Base-by-base conservation (phyloP, 2,797 vertebrate genomes). In the Borostomias antarcticus region DNA sequence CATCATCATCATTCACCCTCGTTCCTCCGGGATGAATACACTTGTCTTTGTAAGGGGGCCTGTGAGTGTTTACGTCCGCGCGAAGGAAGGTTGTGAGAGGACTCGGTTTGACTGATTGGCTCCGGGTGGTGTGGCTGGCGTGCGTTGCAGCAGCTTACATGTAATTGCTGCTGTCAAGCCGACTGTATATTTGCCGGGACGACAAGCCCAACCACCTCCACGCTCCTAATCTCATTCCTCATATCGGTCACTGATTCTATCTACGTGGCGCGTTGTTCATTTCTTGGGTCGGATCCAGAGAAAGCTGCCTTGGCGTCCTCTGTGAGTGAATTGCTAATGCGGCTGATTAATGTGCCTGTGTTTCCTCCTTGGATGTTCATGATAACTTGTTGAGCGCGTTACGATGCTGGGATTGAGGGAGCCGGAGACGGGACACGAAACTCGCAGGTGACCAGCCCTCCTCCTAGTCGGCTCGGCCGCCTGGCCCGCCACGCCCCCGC, bases 201-300 rank as follows among this genome's bases (percentile, higher is more conserved):
- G 80, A 82, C 75, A 40, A 73, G 62, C 79, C 75, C 79, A 72
- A n/a, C 67, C 79, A 80, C 82, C 84, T 82, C 82, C 86, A 80
- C 77, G 79, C 80, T 78, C 76, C 76, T 58, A 62, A 76, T 86
- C 85, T 82, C 85, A 84, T 85, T 81, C 74, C 87, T 92, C 88
- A 86, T 88, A 87, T 85, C 82, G 85, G 76, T 73, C 28, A 48
- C 75, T 85, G 88, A 88, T 88, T 89, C 82, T 81, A 72, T 88
- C 81, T 88, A 86, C 88, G 89, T 88, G 85, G 85, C 68, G 81
- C 85, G 88, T 84, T 88, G 84, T 92, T 91, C 86, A 92, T 93
- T 91, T 90, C 80, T 87, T 84, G 85, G 86, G 82, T 79, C 78
- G 71, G 78, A 85, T 85, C 87, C 85, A 82, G 79, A 82, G 82